Percentiles rank a stretch among this genome's conserved stretches.
phyloP scores from a whole-genome alignment of 1,140 invertebrate species.

The Maniola jurtina region DNA sequence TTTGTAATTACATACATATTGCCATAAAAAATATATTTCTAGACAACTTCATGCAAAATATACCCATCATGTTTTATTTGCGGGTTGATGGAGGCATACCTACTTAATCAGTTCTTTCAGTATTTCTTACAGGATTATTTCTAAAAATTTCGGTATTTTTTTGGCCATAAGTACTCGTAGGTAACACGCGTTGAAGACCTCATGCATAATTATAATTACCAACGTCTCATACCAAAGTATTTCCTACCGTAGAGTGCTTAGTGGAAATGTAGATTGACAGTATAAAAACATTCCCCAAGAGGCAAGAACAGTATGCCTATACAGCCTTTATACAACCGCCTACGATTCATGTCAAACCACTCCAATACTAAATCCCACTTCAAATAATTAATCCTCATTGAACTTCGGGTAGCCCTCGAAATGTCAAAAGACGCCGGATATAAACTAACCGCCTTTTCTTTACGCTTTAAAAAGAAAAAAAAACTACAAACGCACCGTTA shows the following conservation, averaged over 20 bases:
- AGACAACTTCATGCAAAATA: too few relatives aligned
- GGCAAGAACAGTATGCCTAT: not conserved
- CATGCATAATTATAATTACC: not conserved
- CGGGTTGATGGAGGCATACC: too few relatives aligned
- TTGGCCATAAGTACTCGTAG: too few relatives aligned
- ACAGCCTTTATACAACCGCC: conserved; percentile 37
- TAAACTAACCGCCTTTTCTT: conserved; percentile 78
- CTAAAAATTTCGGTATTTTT: too few relatives aligned
- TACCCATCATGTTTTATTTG: too few relatives aligned
- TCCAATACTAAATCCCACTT: conserved; percentile 61
- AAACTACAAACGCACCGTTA: conserved; percentile 61
- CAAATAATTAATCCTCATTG: conserved; percentile 75
- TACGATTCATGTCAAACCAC: conserved; percentile 61
- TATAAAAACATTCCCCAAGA: conserved; percentile 15
- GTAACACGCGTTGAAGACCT: too few relatives aligned
- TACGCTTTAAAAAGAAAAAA: conserved; percentile 61
- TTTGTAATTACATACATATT: too few relatives aligned
- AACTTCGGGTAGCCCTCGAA: conserved; percentile 60
- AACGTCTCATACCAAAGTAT: not conserved
- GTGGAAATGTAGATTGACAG: conserved; percentile 26
- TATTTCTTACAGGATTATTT: too few relatives aligned
- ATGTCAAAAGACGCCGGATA: conserved; percentile 71
- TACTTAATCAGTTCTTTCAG: too few relatives aligned
- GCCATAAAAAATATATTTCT: too few relatives aligned
- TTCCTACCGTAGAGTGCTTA: too few relatives aligned